A percentile compares a stretch with the other conserved stretches of the same genome.
phyloP scores from a whole-genome alignment of 2,888 invertebrate genomes.

The Allophyes oxyacanthae region DNA sequence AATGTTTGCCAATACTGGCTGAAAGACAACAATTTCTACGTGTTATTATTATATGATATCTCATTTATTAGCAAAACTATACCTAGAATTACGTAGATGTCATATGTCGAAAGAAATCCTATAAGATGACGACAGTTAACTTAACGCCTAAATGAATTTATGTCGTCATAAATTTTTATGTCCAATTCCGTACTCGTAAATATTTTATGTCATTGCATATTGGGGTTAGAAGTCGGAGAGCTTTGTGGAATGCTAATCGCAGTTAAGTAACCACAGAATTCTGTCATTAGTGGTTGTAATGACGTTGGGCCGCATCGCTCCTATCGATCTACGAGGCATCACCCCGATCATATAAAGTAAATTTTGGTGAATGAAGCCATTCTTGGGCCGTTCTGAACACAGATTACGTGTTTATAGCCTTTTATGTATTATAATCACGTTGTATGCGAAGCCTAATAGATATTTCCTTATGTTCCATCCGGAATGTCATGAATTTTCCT shows the following conservation, averaged over 20 bases:
- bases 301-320: slow-evolving; percentile 51
- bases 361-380: slow-evolving; percentile 57
- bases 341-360: slow-evolving; percentile 43
- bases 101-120: slow-evolving; percentile 1
- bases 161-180: slow-evolving; percentile 66
- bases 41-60: too few relatives aligned
- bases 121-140: slow-evolving; percentile 28
- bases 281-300: slow-evolving; percentile 74
- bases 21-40: not conserved
- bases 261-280: slow-evolving; percentile 67
- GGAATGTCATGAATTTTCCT: slow-evolving; percentile 25
- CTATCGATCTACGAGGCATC: slow-evolving; percentile 59
- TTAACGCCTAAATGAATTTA: slow-evolving; percentile 64
- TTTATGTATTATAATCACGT: slow-evolving; percentile 37
- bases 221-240: slow-evolving; percentile 44
- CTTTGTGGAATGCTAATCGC: slow-evolving; percentile 74
- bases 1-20: slow-evolving; percentile 14
- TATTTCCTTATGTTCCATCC: slow-evolving; percentile 34
- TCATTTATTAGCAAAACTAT: not conserved
- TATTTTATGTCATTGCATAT: slow-evolving; percentile 58
- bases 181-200: slow-evolving; percentile 69
- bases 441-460: slow-evolving; percentile 24
- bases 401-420: slow-evolving; percentile 45
- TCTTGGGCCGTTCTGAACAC: slow-evolving; percentile 32
- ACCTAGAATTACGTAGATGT: not conserved